A percentile compares a stretch with the other conserved stretches of the same genome.
Evolutionary conservation across 2,888 invertebrate species (phyloP).

Genomic region (Limnephilus auricula): DNA sequence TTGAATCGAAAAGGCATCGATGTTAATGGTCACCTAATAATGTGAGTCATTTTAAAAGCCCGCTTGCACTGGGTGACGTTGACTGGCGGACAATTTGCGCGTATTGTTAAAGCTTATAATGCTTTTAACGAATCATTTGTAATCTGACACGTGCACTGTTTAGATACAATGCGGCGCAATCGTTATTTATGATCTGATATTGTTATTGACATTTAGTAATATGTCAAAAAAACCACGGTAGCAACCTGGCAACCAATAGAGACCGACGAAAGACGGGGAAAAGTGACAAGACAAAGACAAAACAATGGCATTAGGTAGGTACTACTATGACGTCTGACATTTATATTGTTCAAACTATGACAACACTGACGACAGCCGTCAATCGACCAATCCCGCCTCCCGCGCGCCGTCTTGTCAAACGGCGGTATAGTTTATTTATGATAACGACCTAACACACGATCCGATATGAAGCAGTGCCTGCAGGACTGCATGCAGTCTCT

Average conservation of each 20-base stretch:
- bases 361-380: neutral
- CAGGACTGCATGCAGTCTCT: too few relatives aligned
- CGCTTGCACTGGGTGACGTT: conserved; percentile 28
- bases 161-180: neutral
- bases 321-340: too few relatives aligned
- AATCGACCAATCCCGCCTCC: too few relatives aligned
- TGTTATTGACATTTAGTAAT: conserved; percentile 11
- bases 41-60: conserved; percentile 52
- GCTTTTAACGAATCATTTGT: conserved; percentile 1
- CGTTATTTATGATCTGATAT: neutral
- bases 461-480: too few relatives aligned
- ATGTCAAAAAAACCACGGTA: neutral
- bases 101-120: neutral
- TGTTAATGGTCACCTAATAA: conserved; percentile 49
- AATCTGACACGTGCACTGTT: neutral
- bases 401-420: too few relatives aligned
- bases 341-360: neutral
- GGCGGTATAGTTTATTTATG: too few relatives aligned
- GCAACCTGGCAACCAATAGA: neutral
- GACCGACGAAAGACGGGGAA: neutral
- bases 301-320: neutral
- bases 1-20: conserved; percentile 56
- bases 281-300: neutral
- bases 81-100: neutral
- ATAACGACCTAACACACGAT: too few relatives aligned